A percentile compares a stretch with the other conserved stretches of the same genome.
These are phyloP conservation scores for Thaumetopoea pityocampa DNA, from an alignment of 1,140 invertebrate genomes.

Conservation along the genomic window DNA sequence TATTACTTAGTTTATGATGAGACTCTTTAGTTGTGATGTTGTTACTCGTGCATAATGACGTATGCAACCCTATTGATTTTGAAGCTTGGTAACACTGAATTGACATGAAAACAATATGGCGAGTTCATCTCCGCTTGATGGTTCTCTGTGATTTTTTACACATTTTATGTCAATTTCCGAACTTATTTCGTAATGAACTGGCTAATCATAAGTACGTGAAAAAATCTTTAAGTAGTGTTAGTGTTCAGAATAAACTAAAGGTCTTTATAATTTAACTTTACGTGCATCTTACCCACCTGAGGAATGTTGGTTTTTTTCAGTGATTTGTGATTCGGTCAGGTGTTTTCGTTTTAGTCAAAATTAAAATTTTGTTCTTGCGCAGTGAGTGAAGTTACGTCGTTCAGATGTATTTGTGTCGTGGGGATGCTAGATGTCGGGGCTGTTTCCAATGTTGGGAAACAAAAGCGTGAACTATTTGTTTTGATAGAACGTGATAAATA, in stretches of 20 bases:
- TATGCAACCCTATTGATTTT: constrained; percentile 37
- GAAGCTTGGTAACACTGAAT: constrained; percentile 46
- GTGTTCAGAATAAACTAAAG: constrained; percentile 37
- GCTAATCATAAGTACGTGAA: constrained; percentile 35
- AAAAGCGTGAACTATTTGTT: constrained; percentile 76
- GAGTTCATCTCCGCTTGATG: constrained; percentile 73
- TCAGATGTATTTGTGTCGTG: constrained; percentile 73
- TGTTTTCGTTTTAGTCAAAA: constrained; percentile 72
- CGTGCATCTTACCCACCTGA: constrained; percentile 75
- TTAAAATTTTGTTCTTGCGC: constrained; percentile 75
- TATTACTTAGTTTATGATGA: too few relatives aligned
- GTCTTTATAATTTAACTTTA: constrained; percentile 38
- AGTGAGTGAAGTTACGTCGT: constrained; percentile 70
- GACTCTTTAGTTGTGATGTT: constrained; percentile 30
- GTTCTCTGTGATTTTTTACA: constrained; percentile 65
- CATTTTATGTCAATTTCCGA: constrained; percentile 58
- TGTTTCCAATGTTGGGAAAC: constrained; percentile 74
- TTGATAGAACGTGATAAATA: constrained; percentile 72
- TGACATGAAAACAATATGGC: constrained; percentile 74
- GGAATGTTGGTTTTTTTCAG: constrained; percentile 76
- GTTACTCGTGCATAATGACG: constrained; percentile 27
- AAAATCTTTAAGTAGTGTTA: constrained; percentile 42
- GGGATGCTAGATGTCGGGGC: constrained; percentile 72
- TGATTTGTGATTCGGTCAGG: constrained; percentile 77
- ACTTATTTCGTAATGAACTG: constrained; percentile 54